Conservation (phyloP, 2,113 vertebrate species). For the Anhinga rufa region DNA sequence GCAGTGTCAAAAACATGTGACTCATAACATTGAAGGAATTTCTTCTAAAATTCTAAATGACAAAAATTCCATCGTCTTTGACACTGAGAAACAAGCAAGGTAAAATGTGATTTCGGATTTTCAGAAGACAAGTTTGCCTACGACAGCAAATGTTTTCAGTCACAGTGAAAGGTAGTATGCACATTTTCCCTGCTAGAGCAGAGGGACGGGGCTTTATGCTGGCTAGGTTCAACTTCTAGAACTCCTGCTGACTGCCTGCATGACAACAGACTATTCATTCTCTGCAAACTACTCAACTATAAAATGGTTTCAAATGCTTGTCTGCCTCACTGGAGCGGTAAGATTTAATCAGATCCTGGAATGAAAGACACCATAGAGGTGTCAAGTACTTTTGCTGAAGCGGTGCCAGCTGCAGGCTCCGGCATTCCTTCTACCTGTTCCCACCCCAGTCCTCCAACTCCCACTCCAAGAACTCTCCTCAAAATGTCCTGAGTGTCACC, state of each 20-base stretch:
- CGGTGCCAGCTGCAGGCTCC: not conserved
- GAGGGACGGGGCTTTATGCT: not conserved
- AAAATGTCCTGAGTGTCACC: not conserved
- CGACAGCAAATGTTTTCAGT: not conserved
- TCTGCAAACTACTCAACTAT: not conserved
- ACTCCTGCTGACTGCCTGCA: not conserved
- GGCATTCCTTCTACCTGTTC: not conserved
- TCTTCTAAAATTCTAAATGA: not conserved
- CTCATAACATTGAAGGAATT: not conserved
- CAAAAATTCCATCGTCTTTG: not conserved
- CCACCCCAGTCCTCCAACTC: not conserved
- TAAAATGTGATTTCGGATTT: not conserved
- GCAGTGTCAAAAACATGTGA: rapidly evolving
- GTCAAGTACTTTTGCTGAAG: not conserved
- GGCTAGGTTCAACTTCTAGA: constrained; percentile 3
- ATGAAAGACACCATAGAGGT: constrained; percentile 47
- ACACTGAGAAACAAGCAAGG: not conserved
- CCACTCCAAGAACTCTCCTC: not conserved
- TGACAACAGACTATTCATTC: constrained; percentile 13
- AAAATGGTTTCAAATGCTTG: constrained; percentile 9
- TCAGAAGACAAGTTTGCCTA: not conserved
- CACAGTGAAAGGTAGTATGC: not conserved
- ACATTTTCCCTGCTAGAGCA: not conserved
- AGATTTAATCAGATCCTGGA: constrained; percentile 36
- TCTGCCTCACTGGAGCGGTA: not conserved